Evolutionary conservation across 2,113 vertebrate genomes (phyloP), one percentile per base, ranked within the genome.

Genomic region (Cisticola juncidis): DNA sequence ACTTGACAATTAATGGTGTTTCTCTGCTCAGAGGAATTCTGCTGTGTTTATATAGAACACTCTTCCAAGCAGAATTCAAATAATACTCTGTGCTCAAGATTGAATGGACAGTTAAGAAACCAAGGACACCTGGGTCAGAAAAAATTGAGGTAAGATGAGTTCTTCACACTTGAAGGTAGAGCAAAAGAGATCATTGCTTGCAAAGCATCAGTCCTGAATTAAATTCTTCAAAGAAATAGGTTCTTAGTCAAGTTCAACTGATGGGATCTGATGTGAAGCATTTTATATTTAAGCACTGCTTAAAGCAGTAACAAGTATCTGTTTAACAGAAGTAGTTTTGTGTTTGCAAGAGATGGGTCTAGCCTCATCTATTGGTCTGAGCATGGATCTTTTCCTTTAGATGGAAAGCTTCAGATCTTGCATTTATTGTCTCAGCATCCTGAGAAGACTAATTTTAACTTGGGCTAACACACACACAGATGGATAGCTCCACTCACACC

Each of bases 1-100:
- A 97, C 96, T 94, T 81, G 71, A 89, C 92, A 93, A 85, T 78
- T 96, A 81, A 92, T 86, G 86, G 36, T 86, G 66, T 92, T 94
- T 85, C 79, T 88, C 88, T 95, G 81, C 93, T 96, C 82, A 94
- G 60, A 94, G 89, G 60, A 95, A 86, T 70, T 81, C 33, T 65
- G 86, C 56, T 88, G 94, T 95, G 88, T 93, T 95, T 74, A 93
- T 22, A 91, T 76, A 94, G 95, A 95, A 83, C 48, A 45, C 56
- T 92, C 92, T 90, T 95, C 79, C 70, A 92, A 79, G 91, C 92
- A 94, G 91, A 92, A 93, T 79, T 88, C 57, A 68, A 58, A 38
- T 92, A 92, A 90, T 61, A 83, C 72, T 86, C 76, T 19, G 76
- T 90, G 76, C 93, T 92, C 81, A 80, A 74, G 72, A 82, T 57